A percentile compares a stretch with the other conserved stretches of the same genome.
Evolutionary conservation across 2,113 vertebrate species (phyloP).

Genomic region (Protobothrops flavoviridis): DNA sequence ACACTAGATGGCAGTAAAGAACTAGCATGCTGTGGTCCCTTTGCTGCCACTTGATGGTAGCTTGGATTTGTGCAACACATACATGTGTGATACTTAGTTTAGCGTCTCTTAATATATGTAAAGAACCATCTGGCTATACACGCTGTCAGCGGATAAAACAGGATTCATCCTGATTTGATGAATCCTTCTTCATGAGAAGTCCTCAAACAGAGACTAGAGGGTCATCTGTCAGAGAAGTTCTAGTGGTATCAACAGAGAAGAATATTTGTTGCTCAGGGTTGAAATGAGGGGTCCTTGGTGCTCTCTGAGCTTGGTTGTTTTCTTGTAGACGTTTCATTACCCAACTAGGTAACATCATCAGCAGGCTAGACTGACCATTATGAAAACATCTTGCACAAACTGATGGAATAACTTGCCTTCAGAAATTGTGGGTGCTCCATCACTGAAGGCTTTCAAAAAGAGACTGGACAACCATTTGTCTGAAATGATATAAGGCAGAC

Average conservation of each 20-base stretch:
- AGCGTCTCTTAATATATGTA: not conserved
- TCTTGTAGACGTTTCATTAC: too few relatives aligned
- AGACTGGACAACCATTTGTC: too few relatives aligned
- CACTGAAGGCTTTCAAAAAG: too few relatives aligned
- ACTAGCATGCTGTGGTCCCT: not conserved
- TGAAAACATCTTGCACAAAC: too few relatives aligned
- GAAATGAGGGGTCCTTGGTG: not conserved
- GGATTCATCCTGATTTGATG: not conserved
- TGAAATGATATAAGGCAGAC: too few relatives aligned
- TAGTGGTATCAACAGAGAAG: not conserved
- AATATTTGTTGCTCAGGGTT: not conserved
- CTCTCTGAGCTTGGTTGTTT: not conserved
- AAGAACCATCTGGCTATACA: not conserved
- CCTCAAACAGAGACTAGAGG: not conserved
- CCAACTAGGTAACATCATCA: too few relatives aligned
- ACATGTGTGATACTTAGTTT: not conserved
- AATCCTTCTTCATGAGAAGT: not conserved
- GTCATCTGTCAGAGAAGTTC: not conserved
- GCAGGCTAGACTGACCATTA: too few relatives aligned
- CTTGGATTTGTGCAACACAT: not conserved
- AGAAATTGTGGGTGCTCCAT: too few relatives aligned
- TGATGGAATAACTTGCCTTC: too few relatives aligned
- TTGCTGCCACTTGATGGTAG: not conserved
- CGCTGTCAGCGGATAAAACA: not conserved
- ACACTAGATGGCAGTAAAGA: not conserved